Percentiles rank a stretch among this genome's conserved stretches.
Evolutionary conservation across 2,797 vertebrate species (phyloP).

Genomic region (Leuciscus waleckii): DNA sequence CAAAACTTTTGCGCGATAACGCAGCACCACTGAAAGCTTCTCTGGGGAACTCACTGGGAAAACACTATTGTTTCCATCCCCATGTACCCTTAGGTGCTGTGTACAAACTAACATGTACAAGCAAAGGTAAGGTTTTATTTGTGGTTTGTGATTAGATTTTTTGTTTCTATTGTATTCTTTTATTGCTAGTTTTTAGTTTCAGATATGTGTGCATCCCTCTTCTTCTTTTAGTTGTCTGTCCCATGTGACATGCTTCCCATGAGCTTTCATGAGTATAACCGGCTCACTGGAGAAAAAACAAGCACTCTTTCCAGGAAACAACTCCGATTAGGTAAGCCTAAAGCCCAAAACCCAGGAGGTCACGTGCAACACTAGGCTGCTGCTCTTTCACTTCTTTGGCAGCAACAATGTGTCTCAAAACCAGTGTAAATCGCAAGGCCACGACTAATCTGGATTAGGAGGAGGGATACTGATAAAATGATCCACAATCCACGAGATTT

Average conservation of each 20-base stretch:
- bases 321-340: background rate
- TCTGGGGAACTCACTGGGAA: background rate
- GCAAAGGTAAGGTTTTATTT: too few species aligned
- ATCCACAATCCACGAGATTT: background rate
- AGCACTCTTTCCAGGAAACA: slow-evolving; percentile 38
- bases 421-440: background rate
- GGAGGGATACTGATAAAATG: background rate
- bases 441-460: slow-evolving; percentile 24
- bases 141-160: too few species aligned
- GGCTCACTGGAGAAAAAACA: slow-evolving; percentile 2
- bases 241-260: background rate
- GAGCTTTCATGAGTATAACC: background rate
- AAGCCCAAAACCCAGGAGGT: slow-evolving; percentile 24
- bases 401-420: background rate
- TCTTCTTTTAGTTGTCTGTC: background rate
- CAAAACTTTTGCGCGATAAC: background rate
- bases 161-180: too few species aligned
- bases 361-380: background rate
- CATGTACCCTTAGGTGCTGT: too few species aligned
- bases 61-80: too few species aligned
- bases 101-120: too few species aligned
- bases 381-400: slow-evolving; percentile 19
- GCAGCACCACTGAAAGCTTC: background rate
- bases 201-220: background rate
- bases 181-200: background rate